These are phyloP conservation scores for Diarsia dahlii DNA, from an alignment of 2,888 invertebrate genomes.

Conservation along the genomic window DNA sequence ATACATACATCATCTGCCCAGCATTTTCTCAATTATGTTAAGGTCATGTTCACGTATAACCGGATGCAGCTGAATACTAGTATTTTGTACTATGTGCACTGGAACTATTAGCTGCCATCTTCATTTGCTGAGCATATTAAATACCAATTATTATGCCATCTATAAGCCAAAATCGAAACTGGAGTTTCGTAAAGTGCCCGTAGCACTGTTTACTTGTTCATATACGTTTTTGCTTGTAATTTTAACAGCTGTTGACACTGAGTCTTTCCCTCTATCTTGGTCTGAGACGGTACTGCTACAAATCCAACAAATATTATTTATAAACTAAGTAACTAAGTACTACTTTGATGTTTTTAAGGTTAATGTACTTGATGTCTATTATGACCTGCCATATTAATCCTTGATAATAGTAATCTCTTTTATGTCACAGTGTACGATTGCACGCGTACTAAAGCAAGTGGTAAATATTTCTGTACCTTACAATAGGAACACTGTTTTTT, in stretches of 20 bases:
- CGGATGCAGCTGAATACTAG: neutral
- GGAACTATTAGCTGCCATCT: neutral
- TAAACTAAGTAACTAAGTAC: constrained; percentile 5
- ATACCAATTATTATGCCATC: neutral
- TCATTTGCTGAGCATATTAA: neutral
- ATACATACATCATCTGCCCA: no score
- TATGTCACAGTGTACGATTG: neutral
- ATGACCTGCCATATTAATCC: neutral
- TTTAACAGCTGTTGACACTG: neutral
- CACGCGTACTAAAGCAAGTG: neutral
- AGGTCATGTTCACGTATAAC: neutral
- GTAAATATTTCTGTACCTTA: neutral
- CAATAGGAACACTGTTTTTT: neutral
- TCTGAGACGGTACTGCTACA: constrained; percentile 3
- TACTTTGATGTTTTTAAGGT: constrained; percentile 7
- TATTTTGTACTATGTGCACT: neutral
- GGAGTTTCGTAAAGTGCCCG: neutral
- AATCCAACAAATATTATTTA: neutral
- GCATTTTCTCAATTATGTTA: neutral
- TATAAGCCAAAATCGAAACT: neutral
- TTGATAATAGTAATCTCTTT: neutral
- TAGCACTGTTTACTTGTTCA: neutral
- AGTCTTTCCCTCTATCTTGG: neutral
- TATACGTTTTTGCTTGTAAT: neutral
- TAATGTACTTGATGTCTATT: constrained; percentile 34